Conservation (phyloP, 2,888 invertebrate species). For the Drosophila koepferae region DNA sequence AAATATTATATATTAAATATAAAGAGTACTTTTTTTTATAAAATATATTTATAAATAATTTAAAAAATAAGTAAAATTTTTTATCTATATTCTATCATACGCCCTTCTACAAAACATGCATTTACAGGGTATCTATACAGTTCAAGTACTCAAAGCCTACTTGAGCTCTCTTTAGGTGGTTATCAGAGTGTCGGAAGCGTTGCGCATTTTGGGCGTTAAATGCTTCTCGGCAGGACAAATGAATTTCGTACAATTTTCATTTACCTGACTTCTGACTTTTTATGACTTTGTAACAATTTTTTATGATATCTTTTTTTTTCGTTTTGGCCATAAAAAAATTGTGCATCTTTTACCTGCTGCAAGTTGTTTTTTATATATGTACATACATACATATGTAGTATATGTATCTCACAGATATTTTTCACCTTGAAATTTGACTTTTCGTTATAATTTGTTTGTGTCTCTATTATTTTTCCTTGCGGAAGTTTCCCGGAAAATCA, state of each 20-base stretch:
- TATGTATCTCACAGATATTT: slow-evolving; percentile 41
- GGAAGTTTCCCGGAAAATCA: slow-evolving; percentile 55
- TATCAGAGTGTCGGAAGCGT: slow-evolving; percentile 67
- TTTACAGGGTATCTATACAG: slow-evolving; percentile 14
- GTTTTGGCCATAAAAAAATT: slow-evolving; percentile 63
- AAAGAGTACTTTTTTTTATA: too few relatives aligned
- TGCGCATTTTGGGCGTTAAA: slow-evolving; percentile 65
- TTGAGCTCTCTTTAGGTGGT: slow-evolving; percentile 42
- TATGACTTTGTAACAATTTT: slow-evolving; percentile 82
- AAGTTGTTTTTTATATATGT: slow-evolving; percentile 40
- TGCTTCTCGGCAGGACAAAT: slow-evolving; percentile 64
- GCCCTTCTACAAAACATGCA: not conserved
- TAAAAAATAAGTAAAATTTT: too few relatives aligned
- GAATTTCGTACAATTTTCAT: slow-evolving; percentile 47
- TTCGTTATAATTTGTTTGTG: slow-evolving; percentile 72
- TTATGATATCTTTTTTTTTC: slow-evolving; percentile 66
- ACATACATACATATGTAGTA: slow-evolving; percentile 13
- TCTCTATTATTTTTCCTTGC: slow-evolving; percentile 4
- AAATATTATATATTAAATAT: too few relatives aligned
- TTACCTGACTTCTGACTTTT: slow-evolving; percentile 70
- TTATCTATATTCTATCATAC: not conserved
- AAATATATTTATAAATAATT: too few relatives aligned
- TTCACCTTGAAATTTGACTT: slow-evolving; percentile 68
- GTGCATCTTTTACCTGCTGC: slow-evolving; percentile 68
- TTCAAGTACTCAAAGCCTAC: slow-evolving; percentile 2